Conservation (phyloP, 2,797 vertebrate genomes). For the Smutsia gigantea region DNA sequence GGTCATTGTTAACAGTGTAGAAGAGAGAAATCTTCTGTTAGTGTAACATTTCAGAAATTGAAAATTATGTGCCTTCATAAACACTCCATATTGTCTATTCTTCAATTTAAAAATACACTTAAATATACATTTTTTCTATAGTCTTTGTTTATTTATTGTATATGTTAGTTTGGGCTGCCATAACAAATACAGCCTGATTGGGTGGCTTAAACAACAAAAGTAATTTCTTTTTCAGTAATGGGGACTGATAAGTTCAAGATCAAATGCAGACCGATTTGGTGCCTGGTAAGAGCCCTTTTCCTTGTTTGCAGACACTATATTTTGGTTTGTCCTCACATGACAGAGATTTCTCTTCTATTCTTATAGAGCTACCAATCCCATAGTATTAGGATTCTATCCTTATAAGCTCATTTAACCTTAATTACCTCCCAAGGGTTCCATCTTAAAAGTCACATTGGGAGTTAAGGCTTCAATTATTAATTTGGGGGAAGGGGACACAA, state of each 20-base stretch:
- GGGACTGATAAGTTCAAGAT: neutral
- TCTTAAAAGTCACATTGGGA: neutral
- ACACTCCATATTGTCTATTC: neutral
- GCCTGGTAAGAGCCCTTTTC: neutral
- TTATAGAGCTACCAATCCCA: neutral
- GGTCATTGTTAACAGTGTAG: neutral
- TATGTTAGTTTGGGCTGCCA: neutral
- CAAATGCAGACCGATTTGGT: neutral
- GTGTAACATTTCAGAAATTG: neutral
- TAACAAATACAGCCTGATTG: neutral
- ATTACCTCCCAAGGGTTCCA: neutral
- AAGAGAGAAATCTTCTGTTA: neutral
- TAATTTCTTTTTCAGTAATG: neutral
- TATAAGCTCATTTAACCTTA: neutral
- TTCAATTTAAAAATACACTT: neutral
- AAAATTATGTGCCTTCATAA: neutral
- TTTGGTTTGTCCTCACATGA: neutral
- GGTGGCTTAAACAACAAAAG: neutral
- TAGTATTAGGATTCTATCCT: neutral
- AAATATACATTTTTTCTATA: neutral
- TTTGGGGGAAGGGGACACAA: neutral
- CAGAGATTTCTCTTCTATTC: neutral
- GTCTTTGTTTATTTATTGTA: neutral
- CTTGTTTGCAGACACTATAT: neutral
- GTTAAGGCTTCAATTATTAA: neutral